Evolutionary conservation across 2,113 vertebrate genomes (phyloP), one percentile per base, ranked within the genome.

Genomic region (Pelmatolapia mariae): DNA sequence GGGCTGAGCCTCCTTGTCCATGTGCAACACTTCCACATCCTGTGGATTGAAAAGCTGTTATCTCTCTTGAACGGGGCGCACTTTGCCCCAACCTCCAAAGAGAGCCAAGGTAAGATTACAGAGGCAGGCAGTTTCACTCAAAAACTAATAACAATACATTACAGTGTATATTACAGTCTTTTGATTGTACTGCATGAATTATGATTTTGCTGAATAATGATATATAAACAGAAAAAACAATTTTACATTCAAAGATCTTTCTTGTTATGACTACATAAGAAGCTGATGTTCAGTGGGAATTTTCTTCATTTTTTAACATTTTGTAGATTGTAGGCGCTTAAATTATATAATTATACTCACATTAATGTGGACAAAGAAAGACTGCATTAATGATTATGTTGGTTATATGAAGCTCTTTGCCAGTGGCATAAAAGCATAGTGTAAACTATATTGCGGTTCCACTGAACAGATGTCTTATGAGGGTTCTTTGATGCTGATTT

Each of bases 71-170:
- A 89, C 71, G 47, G 11, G 36, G 66, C 24, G 16, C 80, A 92
- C 63, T 89, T 84, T 83, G 54, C 76, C 57, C 63, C 36, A 82
- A 63, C 43, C 83, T 36, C 1, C 7, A 43, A 22, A 88, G 29
- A 84, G 59, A 89, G 82, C 31, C 36, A 15, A 92, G 95, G 95
- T 96, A 94, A 93, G 94, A 59, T 43, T 59, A 63, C 61, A 82
- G 80, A 56, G 78, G 52, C 40, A 66, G 54, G 33, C 80, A 80
- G 24, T 84, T 54, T 78, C 40, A 38, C 50, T 54, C 5, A 40
- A 76, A 73, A 83, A 71, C 4, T 3, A 83, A 83, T 83, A n/a
- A 43, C 56, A 78, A 85, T 59, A 19, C 47, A 36, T 73, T 89
- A 22, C 18, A 82, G 19, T 79, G 57, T 10, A 16, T 5, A 57